Percentiles rank a stretch among this genome's conserved stretches.
Evolutionary conservation across 2,113 vertebrate genomes (phyloP).

Genomic region (Sinocyclocheilus anophthalmus): DNA sequence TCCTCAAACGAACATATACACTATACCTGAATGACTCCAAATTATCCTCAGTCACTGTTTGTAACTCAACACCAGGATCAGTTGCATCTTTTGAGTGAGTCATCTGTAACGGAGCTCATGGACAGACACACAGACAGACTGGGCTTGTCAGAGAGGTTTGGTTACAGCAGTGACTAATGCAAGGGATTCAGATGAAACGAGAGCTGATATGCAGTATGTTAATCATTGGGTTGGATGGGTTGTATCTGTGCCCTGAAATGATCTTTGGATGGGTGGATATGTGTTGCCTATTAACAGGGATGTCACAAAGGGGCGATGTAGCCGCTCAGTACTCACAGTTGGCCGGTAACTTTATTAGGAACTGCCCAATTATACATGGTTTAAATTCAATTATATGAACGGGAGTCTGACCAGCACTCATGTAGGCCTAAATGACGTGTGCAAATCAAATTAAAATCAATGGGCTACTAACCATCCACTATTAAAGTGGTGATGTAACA

Average conservation of each 20-base stretch:
- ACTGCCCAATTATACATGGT: neutral
- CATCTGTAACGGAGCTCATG: constrained; percentile 2
- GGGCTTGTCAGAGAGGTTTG: neutral
- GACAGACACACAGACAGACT: neutral
- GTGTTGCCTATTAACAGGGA: neutral
- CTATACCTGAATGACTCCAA: neutral
- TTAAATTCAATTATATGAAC: neutral
- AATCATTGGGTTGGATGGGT: neutral
- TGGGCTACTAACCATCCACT: neutral
- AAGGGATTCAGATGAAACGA: neutral
- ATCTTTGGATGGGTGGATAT: neutral
- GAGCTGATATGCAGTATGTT: neutral
- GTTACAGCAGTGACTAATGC: neutral
- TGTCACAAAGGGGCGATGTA: neutral
- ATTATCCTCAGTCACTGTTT: neutral
- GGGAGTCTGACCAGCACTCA: neutral
- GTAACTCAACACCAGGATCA: constrained; percentile 17
- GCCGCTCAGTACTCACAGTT: neutral
- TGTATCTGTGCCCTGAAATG: neutral
- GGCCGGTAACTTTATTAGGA: neutral
- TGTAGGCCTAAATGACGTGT: neutral
- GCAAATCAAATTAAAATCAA: constrained; percentile 1
- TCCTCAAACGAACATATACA: neutral
- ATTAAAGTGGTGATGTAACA: neutral
- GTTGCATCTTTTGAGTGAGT: constrained; percentile 7